Evolutionary conservation across 2,888 invertebrate genomes (phyloP).

Genomic region (Aporophyla lueneburgensis): DNA sequence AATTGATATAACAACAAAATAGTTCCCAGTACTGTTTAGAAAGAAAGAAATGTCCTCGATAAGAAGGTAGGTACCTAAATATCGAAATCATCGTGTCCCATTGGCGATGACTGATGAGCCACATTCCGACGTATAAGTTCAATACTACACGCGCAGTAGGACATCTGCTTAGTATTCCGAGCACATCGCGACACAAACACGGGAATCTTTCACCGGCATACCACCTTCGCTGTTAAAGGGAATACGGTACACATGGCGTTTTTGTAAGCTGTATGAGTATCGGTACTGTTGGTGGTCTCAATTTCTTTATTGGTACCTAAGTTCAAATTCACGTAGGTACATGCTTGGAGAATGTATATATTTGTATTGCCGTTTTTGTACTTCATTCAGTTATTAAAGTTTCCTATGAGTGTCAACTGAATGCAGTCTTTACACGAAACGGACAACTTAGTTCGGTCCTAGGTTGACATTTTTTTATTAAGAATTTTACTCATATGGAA

Average conservation of each 20-base stretch:
- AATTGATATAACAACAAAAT: not conserved
- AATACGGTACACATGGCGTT: slow-evolving; percentile 49
- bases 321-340: not conserved
- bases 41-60: not conserved
- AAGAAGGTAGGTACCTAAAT: not conserved
- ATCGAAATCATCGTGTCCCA: not conserved
- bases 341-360: not conserved
- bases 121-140: slow-evolving; percentile 58
- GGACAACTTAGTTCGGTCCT: no score
- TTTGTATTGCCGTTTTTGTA: not conserved
- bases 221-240: slow-evolving; percentile 47
- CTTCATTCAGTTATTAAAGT: not conserved
- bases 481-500: no score
- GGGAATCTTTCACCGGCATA: slow-evolving; percentile 62
- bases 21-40: not conserved
- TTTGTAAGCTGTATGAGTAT: slow-evolving; percentile 28
- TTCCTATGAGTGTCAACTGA: no score
- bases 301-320: slow-evolving; percentile 29
- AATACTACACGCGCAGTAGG: slow-evolving; percentile 57
- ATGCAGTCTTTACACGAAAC: no score
- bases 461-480: no score
- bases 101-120: slow-evolving; percentile 1
- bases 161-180: slow-evolving; percentile 64
- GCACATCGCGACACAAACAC: slow-evolving; percentile 36
- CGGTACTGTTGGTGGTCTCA: slow-evolving; percentile 25